phyloP scores from a whole-genome alignment of 2,797 vertebrate genomes.

The Cygnus olor region DNA sequence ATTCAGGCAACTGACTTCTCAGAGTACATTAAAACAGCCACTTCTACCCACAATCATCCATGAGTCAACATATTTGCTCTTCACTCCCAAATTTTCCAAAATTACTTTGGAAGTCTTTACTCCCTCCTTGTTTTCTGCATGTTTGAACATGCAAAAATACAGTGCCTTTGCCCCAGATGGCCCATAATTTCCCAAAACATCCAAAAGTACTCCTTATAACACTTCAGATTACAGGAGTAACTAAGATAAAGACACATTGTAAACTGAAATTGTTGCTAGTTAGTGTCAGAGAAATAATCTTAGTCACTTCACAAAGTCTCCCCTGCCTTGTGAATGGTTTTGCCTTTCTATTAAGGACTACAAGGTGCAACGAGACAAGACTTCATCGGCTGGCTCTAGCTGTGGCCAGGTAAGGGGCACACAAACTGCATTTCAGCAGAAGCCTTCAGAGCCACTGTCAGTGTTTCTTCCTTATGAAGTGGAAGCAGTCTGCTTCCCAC shows the following conservation, averaged over 20 bases:
- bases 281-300: neutral
- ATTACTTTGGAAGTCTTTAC: slow-evolving; percentile 7
- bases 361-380: neutral
- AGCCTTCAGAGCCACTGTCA: neutral
- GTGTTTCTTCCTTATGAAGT: neutral
- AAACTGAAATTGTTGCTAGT: neutral
- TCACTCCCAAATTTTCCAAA: neutral
- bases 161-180: neutral
- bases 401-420: neutral
- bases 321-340: neutral
- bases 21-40: neutral
- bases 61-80: neutral
- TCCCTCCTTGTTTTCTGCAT: neutral
- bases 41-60: neutral
- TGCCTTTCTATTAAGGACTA: neutral
- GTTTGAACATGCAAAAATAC: neutral
- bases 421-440: neutral
- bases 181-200: neutral
- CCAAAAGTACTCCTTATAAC: slow-evolving; percentile 9
- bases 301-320: neutral
- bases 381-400: neutral
- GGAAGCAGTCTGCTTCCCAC: neutral
- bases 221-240: neutral
- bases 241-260: neutral
- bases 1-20: neutral